Evolutionary conservation across 2,113 vertebrate genomes (phyloP).

Genomic region (Oncorhynchus masou): DNA sequence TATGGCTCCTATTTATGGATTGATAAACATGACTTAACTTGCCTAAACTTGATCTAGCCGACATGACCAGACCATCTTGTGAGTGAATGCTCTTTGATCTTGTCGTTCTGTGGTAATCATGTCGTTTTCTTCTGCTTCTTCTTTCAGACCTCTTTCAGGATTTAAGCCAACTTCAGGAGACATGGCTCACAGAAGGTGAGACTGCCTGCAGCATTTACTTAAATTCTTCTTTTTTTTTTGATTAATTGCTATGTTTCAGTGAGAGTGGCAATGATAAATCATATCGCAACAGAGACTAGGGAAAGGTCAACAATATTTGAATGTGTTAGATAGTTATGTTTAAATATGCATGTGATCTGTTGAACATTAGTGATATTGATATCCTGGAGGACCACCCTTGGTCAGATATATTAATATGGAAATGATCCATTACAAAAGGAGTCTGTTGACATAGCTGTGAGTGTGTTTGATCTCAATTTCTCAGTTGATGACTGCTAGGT

Average conservation of each 20-base stretch:
- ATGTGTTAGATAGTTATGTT: not conserved
- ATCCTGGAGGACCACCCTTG: not conserved
- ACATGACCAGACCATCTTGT: not conserved
- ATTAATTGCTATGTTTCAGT: not conserved
- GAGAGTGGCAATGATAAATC: not conserved
- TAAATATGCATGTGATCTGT: not conserved
- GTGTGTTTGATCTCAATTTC: too few relatives aligned
- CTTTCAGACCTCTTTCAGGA: constrained; percentile 96
- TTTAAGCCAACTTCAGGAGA: constrained; percentile 93
- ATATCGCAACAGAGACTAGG: not conserved
- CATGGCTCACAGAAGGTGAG: constrained; percentile 97
- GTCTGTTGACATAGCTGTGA: too few relatives aligned
- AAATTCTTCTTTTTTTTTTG: not conserved
- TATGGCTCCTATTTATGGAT: not conserved
- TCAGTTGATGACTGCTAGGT: too few relatives aligned
- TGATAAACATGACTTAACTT: not conserved
- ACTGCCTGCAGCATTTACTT: constrained; percentile 12
- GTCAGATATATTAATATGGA: not conserved
- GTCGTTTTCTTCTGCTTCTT: constrained; percentile 27
- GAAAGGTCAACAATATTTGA: not conserved
- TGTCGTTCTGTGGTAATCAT: constrained; percentile 1
- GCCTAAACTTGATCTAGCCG: not conserved
- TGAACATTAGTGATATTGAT: not conserved
- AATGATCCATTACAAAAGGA: not conserved
- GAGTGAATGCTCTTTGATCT: not conserved